phyloP scores from a whole-genome alignment of 1,140 invertebrate genomes.

The Trialeurodes vaporariorum region DNA sequence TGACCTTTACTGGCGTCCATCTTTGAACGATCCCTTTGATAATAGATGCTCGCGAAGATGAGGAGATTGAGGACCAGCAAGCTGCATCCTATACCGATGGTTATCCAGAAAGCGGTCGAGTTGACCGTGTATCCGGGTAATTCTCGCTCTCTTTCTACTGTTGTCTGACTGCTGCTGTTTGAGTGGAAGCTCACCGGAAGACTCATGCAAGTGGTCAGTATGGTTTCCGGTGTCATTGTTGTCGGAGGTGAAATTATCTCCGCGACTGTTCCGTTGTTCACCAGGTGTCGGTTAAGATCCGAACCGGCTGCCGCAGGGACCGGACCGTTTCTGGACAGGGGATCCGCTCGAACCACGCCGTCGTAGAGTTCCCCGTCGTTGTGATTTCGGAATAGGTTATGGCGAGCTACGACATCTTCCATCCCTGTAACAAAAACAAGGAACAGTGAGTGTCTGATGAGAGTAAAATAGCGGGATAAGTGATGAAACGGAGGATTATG shows the following conservation, averaged over 20 bases:
- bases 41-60: constrained; percentile 88
- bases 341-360: constrained; percentile 65
- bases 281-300: constrained; percentile 43
- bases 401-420: constrained; percentile 69
- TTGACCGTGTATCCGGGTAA: constrained; percentile 45
- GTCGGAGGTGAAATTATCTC: constrained; percentile 34
- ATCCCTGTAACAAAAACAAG: constrained; percentile 46
- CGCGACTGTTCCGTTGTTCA: constrained; percentile 32
- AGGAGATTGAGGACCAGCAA: constrained; percentile 66
- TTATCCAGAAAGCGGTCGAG: constrained; percentile 70
- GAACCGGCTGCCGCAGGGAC: constrained; percentile 35
- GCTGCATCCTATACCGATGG: constrained; percentile 78
- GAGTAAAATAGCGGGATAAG: no score
- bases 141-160: constrained; percentile 61
- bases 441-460: no score
- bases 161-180: constrained; percentile 53
- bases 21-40: constrained; percentile 74
- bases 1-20: constrained; percentile 30
- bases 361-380: constrained; percentile 69
- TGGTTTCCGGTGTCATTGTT: constrained; percentile 41
- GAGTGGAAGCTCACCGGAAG: constrained; percentile 27
- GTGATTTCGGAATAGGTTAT: constrained; percentile 72
- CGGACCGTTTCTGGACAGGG: constrained; percentile 42
- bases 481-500: no score
- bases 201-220: constrained; percentile 42